These are phyloP conservation scores for Pampusana beccarii DNA, from an alignment of 2,113 vertebrate genomes.

Conservation along the genomic window DNA sequence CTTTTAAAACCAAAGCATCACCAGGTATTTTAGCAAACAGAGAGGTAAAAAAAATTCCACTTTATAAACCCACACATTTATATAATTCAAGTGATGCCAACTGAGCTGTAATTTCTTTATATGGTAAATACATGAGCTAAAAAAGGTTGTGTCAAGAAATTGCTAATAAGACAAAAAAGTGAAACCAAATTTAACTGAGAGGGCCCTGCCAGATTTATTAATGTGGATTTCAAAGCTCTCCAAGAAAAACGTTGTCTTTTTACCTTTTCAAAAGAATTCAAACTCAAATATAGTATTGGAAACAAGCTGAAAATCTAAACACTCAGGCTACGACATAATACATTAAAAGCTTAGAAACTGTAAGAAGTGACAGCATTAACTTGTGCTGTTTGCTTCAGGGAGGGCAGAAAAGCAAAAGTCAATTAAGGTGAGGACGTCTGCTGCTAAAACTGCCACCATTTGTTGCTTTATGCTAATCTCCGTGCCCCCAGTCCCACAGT, in stretches of 20 bases:
- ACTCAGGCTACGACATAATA: slow-evolving; percentile 18
- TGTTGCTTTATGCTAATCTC: slow-evolving; percentile 2
- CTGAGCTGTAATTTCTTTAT: neutral
- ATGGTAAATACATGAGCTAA: slow-evolving; percentile 26
- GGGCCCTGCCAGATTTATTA: slow-evolving; percentile 14
- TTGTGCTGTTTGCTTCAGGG: neutral
- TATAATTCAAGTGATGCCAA: neutral
- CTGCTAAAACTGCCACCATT: neutral
- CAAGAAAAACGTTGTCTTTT: slow-evolving; percentile 48
- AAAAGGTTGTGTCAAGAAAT: slow-evolving; percentile 38
- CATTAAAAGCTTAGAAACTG: neutral
- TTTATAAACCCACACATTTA: neutral
- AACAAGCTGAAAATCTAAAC: slow-evolving; percentile 39
- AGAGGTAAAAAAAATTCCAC: neutral
- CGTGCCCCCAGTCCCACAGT: neutral
- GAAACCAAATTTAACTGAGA: slow-evolving; percentile 29
- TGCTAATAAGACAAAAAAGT: slow-evolving; percentile 27
- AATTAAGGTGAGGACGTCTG: neutral
- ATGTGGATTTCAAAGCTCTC: slow-evolving; percentile 45
- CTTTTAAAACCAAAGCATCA: slow-evolving; percentile 11
- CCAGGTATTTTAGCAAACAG: slow-evolving; percentile 23
- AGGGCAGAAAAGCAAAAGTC: neutral
- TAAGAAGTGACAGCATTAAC: neutral
- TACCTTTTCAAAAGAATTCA: slow-evolving; percentile 30
- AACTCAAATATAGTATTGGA: neutral